These are phyloP conservation scores for Lycia hirtaria DNA, from an alignment of 2,888 invertebrate genomes.

Conservation along the genomic window DNA sequence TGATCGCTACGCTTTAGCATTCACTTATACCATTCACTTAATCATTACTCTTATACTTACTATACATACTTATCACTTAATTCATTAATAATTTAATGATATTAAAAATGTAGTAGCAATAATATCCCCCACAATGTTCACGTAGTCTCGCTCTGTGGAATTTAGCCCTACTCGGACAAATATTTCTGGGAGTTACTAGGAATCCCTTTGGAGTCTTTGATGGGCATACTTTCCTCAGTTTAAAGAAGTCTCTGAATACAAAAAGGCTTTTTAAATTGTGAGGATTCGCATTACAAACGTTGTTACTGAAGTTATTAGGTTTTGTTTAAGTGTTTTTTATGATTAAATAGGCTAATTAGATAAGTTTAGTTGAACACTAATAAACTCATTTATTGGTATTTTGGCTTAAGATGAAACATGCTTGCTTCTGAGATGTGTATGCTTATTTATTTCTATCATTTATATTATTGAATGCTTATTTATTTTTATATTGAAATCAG, in stretches of 20 bases:
- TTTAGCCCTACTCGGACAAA: constrained; percentile 42
- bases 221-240: constrained; percentile 54
- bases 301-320: background rate
- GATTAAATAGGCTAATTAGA: background rate
- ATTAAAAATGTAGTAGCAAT: background rate
- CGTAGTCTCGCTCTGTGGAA: constrained; percentile 4
- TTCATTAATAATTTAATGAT: background rate
- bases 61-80: too few species aligned
- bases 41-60: too few species aligned
- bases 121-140: background rate
- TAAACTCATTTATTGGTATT: too few species aligned
- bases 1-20: too few species aligned
- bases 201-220: constrained; percentile 54
- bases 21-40: too few species aligned
- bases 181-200: constrained; percentile 50
- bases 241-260: constrained; percentile 34
- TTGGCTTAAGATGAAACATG: too few species aligned
- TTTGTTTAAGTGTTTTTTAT: background rate
- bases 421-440: too few species aligned
- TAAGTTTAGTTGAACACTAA: too few species aligned
- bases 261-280: constrained; percentile 23
- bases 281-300: constrained; percentile 15
- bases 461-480: too few species aligned
- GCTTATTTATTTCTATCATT: too few species aligned
- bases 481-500: too few species aligned